A percentile compares a stretch with the other conserved stretches of the same genome.
phyloP scores from a whole-genome alignment of 1,140 invertebrate genomes.

The Drosophila sulfurigaster region DNA sequence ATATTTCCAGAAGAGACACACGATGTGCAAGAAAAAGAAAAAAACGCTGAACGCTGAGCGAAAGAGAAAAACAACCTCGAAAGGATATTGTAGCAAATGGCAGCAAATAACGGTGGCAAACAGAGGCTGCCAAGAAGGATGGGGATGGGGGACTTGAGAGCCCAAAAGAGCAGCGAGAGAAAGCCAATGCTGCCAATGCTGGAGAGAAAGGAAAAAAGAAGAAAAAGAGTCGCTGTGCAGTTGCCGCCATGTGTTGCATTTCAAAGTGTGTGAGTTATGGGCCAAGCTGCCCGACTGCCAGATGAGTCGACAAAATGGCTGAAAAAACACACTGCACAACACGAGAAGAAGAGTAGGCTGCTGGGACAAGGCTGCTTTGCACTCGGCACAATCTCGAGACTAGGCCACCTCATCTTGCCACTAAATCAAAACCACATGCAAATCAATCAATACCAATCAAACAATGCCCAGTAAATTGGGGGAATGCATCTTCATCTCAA shows the following conservation, averaged over 20 bases:
- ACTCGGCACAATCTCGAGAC: background rate
- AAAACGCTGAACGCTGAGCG: background rate
- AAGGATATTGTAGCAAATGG: conserved; percentile 79
- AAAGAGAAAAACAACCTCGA: conserved; percentile 22
- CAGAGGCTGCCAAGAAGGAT: background rate
- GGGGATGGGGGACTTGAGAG: background rate
- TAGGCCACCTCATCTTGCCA: conserved; percentile 12
- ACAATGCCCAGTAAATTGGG: conserved; percentile 34
- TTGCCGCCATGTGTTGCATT: conserved; percentile 77
- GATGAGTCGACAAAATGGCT: conserved; percentile 70
- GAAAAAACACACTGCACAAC: conserved; percentile 25
- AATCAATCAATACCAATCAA: conserved; percentile 50
- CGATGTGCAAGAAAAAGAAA: conserved; percentile 4
- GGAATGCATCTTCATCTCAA: conserved; percentile 18
- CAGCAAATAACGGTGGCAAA: conserved; percentile 36
- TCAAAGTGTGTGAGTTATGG: conserved; percentile 80
- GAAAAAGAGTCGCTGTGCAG: conserved; percentile 44
- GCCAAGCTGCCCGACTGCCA: conserved; percentile 43
- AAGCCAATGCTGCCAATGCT: conserved; percentile 12
- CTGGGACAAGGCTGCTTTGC: background rate
- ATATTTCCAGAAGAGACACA: conserved; percentile 15
- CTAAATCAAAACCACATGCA: conserved; percentile 36
- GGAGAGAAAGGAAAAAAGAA: conserved; percentile 19
- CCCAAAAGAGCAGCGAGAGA: conserved; percentile 12
- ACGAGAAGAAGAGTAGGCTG: conserved; percentile 40